These are phyloP conservation scores for Leucoraja erinaceus DNA, from an alignment of 2,113 vertebrate genomes.

Conservation along the genomic window DNA sequence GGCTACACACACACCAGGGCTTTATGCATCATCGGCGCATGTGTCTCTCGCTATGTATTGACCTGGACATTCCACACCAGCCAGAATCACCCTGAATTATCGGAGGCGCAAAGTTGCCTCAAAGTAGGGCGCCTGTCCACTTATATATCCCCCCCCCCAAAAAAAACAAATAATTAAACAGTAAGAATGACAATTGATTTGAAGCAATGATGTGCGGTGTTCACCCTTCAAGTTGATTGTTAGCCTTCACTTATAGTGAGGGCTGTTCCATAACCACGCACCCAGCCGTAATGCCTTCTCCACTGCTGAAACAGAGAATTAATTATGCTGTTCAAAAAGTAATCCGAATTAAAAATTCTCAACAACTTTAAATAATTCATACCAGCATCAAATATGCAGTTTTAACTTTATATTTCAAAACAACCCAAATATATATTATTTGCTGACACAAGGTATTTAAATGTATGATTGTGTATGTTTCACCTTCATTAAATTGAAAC, in stretches of 20 bases:
- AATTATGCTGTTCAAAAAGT: neutral
- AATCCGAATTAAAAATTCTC: neutral
- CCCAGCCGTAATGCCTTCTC: neutral
- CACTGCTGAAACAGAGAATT: neutral
- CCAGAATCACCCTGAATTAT: neutral
- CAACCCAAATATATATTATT: neutral
- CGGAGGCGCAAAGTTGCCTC: neutral
- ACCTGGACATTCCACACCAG: neutral
- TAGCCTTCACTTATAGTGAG: neutral
- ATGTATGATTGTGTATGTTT: neutral
- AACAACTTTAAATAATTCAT: neutral
- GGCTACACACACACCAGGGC: neutral
- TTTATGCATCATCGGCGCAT: neutral
- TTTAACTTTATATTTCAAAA: constrained; percentile 8
- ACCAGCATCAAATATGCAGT: neutral
- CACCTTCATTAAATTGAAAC: neutral
- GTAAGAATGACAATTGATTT: neutral
- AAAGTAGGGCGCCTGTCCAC: neutral
- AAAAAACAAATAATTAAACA: too few species aligned
- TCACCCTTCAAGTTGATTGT: neutral
- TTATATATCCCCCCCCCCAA: too few species aligned
- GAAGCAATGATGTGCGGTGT: neutral
- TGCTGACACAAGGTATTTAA: neutral
- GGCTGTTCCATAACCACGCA: neutral
- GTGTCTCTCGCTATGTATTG: neutral